Evolutionary conservation across 2,797 vertebrate genomes (phyloP).

Genomic region (Eutrigla gurnardus): DNA sequence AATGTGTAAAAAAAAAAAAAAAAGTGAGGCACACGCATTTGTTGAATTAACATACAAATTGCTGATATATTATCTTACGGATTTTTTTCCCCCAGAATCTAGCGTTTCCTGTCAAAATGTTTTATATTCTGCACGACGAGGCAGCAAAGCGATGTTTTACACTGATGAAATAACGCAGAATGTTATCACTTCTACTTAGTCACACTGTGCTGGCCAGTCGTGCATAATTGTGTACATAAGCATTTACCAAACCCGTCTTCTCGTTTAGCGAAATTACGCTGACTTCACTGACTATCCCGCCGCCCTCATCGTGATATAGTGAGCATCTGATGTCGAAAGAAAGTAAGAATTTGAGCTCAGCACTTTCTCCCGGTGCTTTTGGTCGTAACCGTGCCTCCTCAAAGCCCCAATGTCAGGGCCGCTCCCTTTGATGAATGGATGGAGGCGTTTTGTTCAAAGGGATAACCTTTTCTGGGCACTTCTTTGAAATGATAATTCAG

Average conservation of each 20-base stretch:
- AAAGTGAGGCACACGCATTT: conserved; percentile 56
- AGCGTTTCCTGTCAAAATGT: conserved; percentile 66
- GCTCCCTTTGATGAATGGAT: conserved; percentile 82
- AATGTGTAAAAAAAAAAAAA: conserved; percentile 72
- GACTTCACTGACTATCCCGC: conserved; percentile 51
- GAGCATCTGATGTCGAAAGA: conserved; percentile 47
- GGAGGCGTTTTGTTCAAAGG: conserved; percentile 86
- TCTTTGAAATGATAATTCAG: conserved; percentile 86
- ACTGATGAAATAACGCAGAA: conserved; percentile 75
- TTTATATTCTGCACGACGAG: conserved; percentile 57
- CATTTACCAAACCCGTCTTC: conserved; percentile 60
- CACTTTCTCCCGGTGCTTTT: conserved; percentile 66
- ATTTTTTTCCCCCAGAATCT: conserved; percentile 57
- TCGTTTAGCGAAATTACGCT: conserved; percentile 59
- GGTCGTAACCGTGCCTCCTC: conserved; percentile 65
- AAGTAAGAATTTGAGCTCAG: conserved; percentile 68
- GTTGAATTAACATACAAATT: conserved; percentile 82
- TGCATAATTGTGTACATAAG: conserved; percentile 70
- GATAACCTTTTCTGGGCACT: conserved; percentile 83
- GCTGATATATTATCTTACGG: conserved; percentile 77
- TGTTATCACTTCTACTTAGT: conserved; percentile 77
- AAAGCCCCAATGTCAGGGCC: conserved; percentile 71
- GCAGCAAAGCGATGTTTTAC: conserved; percentile 60
- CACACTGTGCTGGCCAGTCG: conserved; percentile 64
- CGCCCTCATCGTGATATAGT: conserved; percentile 49